Conservation (phyloP, 2,797 vertebrate species). For the Enteromius treurensis region DNA sequence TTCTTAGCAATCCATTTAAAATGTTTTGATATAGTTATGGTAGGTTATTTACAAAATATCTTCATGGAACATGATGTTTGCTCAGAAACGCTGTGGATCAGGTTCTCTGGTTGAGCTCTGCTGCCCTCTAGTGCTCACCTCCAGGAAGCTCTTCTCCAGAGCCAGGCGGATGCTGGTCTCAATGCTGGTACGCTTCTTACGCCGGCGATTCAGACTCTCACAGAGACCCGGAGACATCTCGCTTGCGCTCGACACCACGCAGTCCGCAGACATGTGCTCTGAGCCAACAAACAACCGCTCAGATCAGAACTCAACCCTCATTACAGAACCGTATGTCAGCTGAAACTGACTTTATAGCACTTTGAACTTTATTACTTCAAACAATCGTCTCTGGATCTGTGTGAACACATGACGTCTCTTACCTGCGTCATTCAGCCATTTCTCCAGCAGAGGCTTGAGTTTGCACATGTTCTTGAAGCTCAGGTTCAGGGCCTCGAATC, state of each 20-base stretch:
- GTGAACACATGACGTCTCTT: not conserved
- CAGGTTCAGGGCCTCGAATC: slow-evolving; percentile 92
- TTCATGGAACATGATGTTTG: no score
- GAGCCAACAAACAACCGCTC: not conserved
- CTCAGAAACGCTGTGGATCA: not conserved
- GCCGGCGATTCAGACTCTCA: slow-evolving; percentile 86
- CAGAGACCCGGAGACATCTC: slow-evolving; percentile 75
- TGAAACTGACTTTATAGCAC: not conserved
- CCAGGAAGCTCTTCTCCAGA: slow-evolving; percentile 91
- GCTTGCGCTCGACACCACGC: slow-evolving; percentile 82
- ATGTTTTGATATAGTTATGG: no score
- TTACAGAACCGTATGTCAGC: not conserved
- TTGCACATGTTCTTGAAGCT: slow-evolving; percentile 96
- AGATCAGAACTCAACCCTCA: no score
- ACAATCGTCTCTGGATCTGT: no score
- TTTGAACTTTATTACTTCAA: not conserved
- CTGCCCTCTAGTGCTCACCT: slow-evolving; percentile 73
- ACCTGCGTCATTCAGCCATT: slow-evolving; percentile 91
- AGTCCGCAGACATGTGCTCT: slow-evolving; percentile 87
- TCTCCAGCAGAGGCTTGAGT: slow-evolving; percentile 89
- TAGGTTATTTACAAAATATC: no score
- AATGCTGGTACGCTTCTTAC: slow-evolving; percentile 93
- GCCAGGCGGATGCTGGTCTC: slow-evolving; percentile 90
- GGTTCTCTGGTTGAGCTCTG: not conserved
- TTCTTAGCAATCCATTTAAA: no score